phyloP scores from a whole-genome alignment of 1,140 invertebrate species.

The Spodoptera frugiperda region DNA sequence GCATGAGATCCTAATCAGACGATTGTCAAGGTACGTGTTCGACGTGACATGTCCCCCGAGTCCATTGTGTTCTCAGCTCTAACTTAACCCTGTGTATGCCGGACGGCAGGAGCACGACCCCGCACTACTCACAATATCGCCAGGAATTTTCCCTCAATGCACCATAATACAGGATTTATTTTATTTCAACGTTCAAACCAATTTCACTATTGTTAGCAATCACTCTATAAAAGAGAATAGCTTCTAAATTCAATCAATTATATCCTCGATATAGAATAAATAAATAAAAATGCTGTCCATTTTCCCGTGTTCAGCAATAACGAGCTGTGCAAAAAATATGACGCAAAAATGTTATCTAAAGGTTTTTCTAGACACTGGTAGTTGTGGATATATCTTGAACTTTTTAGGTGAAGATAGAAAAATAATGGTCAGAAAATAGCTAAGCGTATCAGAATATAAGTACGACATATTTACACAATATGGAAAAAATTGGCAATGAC shows the following conservation, averaged over 20 bases:
- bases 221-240: not conserved
- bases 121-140: slow-evolving; percentile 33
- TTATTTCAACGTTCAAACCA: slow-evolving; percentile 27
- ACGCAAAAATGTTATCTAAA: no score
- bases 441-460: no score
- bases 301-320: no score
- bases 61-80: slow-evolving; percentile 52
- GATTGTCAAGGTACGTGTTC: slow-evolving; percentile 52
- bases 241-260: not conserved
- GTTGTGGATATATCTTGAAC: no score
- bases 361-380: no score
- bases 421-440: no score
- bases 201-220: slow-evolving; percentile 20
- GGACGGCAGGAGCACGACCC: slow-evolving; percentile 4
- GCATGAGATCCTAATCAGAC: slow-evolving; percentile 57
- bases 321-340: no score
- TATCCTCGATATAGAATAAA: no score
- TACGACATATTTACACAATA: no score
- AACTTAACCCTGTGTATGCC: slow-evolving; percentile 29
- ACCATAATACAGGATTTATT: slow-evolving; percentile 39
- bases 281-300: no score
- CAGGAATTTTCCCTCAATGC: slow-evolving; percentile 44
- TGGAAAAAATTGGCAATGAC: slow-evolving; percentile 9
- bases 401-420: no score
- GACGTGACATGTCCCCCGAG: slow-evolving; percentile 53